These are phyloP conservation scores for Anolis carolinensis DNA, from an alignment of 2,113 vertebrate species.

Conservation along the genomic window DNA sequence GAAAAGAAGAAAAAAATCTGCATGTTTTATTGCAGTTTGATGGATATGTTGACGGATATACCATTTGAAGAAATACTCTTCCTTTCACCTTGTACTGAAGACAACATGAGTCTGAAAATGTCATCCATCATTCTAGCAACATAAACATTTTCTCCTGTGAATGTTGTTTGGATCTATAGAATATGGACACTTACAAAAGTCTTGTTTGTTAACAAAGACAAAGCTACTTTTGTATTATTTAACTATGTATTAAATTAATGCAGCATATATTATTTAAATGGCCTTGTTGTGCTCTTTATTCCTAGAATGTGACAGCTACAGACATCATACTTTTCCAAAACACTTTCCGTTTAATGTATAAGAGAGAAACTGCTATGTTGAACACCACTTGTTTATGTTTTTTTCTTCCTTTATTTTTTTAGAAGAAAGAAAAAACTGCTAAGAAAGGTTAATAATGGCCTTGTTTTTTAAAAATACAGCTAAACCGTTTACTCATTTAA, in stretches of 20 bases:
- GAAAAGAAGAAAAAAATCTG: background rate
- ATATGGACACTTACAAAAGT: background rate
- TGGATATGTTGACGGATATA: background rate
- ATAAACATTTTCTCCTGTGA: background rate
- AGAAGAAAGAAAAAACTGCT: background rate
- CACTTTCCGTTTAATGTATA: background rate
- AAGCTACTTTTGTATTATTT: slow-evolving; percentile 3
- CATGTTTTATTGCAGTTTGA: background rate
- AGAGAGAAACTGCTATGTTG: background rate
- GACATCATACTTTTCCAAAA: background rate
- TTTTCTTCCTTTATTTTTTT: background rate
- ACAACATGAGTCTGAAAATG: background rate
- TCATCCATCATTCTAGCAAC: background rate
- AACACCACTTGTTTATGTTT: background rate
- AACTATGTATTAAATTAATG: background rate
- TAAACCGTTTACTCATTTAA: background rate
- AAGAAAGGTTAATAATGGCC: background rate
- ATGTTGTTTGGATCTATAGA: background rate
- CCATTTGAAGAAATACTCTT: background rate
- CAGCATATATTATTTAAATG: background rate
- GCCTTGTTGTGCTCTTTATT: background rate
- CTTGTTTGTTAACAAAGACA: background rate
- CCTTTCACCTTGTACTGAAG: background rate
- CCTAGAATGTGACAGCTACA: background rate
- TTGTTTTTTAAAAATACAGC: slow-evolving; percentile 4